Conservation (phyloP, 2,797 vertebrate genomes). For the Masticophis lateralis region DNA sequence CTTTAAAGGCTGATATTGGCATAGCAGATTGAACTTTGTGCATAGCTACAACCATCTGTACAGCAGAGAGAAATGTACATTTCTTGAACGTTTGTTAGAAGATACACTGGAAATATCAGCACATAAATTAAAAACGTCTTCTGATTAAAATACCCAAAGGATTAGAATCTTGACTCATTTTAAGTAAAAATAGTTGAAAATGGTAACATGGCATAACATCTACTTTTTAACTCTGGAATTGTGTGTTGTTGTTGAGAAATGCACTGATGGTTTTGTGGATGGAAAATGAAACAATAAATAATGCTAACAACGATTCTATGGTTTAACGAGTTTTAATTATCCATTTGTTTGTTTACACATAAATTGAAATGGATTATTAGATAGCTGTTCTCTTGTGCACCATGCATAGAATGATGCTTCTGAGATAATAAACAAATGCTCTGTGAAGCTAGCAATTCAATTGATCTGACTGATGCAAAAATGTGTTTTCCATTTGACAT, state of each 20-base stretch:
- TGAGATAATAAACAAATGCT: not conserved
- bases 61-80: not conserved
- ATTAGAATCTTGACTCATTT: not conserved
- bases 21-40: not conserved
- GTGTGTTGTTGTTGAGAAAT: not conserved
- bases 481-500: not conserved
- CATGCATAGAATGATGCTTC: not conserved
- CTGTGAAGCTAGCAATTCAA: not conserved
- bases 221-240: not conserved
- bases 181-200: not conserved
- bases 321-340: slow-evolving; percentile 3
- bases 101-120: not conserved
- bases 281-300: not conserved
- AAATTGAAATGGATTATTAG: not conserved
- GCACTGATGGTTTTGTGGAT: not conserved
- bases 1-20: not conserved
- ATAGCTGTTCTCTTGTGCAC: not conserved
- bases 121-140: not conserved
- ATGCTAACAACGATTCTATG: not conserved
- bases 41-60: not conserved
- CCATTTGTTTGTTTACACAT: not conserved
- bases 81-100: not conserved
- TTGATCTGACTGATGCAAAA: not conserved
- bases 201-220: not conserved
- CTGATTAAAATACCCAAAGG: not conserved